Percentiles rank a stretch among this genome's conserved stretches.
Evolutionary conservation across 2,888 invertebrate species (phyloP).

Genomic region (Branchipolynoe longqiensis): DNA sequence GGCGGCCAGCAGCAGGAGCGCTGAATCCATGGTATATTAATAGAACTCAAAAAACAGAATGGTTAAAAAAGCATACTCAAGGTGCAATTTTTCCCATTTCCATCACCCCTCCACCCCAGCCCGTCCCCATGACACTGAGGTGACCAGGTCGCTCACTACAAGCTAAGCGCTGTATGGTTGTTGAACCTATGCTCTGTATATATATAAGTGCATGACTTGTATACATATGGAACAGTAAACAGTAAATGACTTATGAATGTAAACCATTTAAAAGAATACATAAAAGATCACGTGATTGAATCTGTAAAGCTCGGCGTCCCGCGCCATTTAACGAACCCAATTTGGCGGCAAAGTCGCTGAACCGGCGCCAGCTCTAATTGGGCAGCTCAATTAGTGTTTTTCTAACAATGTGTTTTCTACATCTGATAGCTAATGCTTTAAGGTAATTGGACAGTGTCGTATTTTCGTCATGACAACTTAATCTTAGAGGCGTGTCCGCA

Average conservation of each 20-base stretch:
- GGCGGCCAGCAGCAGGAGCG: not conserved
- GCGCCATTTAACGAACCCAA: not conserved
- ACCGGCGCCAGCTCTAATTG: not conserved
- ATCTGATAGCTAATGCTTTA: not conserved
- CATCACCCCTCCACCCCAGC: not conserved
- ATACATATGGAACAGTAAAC: not conserved
- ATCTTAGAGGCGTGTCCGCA: no score
- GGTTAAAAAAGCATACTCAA: not conserved
- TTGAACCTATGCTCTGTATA: not conserved
- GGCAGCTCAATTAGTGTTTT: not conserved
- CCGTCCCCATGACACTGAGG: no score
- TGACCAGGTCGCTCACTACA: no score
- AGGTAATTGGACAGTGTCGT: not conserved
- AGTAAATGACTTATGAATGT: no score
- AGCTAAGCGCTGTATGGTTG: no score
- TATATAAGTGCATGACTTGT: not conserved
- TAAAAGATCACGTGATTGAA: not conserved
- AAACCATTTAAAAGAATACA: not conserved
- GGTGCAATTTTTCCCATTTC: no score
- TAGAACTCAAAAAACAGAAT: not conserved
- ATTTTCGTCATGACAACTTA: no score
- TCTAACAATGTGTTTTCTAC: not conserved
- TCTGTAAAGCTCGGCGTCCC: no score
- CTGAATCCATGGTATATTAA: no score
- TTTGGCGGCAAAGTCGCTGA: not conserved